Evolutionary conservation across 1,140 invertebrate species (phyloP).

Genomic region (Coelopa frigida): DNA sequence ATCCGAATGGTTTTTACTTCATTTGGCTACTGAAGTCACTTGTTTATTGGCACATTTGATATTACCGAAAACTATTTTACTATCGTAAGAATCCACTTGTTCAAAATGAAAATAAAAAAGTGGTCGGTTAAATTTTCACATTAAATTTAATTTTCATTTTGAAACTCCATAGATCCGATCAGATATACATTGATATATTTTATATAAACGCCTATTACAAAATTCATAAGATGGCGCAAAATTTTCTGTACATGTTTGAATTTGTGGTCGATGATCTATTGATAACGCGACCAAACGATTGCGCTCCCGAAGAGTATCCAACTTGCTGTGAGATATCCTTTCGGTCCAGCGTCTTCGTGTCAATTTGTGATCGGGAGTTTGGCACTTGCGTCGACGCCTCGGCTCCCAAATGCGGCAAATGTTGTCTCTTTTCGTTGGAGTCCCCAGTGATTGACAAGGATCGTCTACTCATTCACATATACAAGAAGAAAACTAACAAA

Average conservation of each 20-base stretch:
- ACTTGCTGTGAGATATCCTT: constrained; percentile 34
- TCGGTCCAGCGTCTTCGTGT: constrained; percentile 31
- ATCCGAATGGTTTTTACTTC: too few relatives aligned
- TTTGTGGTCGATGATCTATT: constrained; percentile 39
- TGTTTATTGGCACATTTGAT: too few relatives aligned
- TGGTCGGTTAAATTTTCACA: too few relatives aligned
- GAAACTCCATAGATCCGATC: too few relatives aligned
- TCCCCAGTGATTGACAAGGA: constrained; percentile 32
- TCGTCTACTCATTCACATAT: constrained; percentile 32
- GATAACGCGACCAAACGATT: constrained; percentile 33
- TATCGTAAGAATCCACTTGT: too few relatives aligned
- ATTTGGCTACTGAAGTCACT: too few relatives aligned
- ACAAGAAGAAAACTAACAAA: constrained; percentile 36
- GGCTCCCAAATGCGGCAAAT: constrained; percentile 36
- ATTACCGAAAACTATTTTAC: too few relatives aligned
- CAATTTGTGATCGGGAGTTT: constrained; percentile 33
- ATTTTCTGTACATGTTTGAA: constrained; percentile 40
- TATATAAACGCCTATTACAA: too few relatives aligned
- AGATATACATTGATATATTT: too few relatives aligned
- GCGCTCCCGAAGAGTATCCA: constrained; percentile 40
- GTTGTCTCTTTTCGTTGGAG: constrained; percentile 35
- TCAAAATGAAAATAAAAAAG: too few relatives aligned
- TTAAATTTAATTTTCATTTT: too few relatives aligned
- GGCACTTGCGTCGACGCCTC: constrained; percentile 28
- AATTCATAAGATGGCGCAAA: constrained; percentile 27